Percentiles rank a stretch among this genome's conserved stretches.
These are phyloP conservation scores for Biston betularia DNA, from an alignment of 2,888 invertebrate genomes.

Conservation along the genomic window DNA sequence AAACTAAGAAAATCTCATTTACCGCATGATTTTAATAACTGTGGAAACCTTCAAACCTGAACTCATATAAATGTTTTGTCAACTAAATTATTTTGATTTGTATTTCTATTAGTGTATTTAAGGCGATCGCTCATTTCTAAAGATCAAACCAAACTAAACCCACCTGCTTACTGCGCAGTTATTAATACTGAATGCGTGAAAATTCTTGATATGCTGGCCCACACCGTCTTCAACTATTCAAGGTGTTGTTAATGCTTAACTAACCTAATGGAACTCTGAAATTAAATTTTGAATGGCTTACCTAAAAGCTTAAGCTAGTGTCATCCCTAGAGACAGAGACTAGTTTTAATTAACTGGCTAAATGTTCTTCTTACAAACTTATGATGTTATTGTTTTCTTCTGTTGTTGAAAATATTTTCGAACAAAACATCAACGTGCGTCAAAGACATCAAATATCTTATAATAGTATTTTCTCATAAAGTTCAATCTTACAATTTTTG, in stretches of 20 bases:
- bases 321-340: conserved; percentile 3
- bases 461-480: too few species aligned
- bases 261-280: conserved; percentile 17
- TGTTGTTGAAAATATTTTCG: conserved; percentile 1
- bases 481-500: too few species aligned
- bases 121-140: background rate
- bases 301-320: conserved; percentile 3
- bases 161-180: background rate
- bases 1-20: too few species aligned
- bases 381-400: background rate
- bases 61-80: background rate
- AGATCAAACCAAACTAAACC: background rate
- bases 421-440: conserved; percentile 28
- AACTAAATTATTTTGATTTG: background rate
- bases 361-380: background rate
- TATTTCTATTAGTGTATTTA: background rate
- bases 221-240: conserved; percentile 20
- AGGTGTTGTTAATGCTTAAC: conserved; percentile 21
- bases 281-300: conserved; percentile 5
- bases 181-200: conserved; percentile 39
- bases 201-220: conserved; percentile 47
- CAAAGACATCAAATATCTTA: background rate
- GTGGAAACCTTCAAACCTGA: too few species aligned
- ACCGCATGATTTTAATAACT: too few species aligned
- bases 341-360: conserved; percentile 1